Evolutionary conservation across 2,113 vertebrate genomes (phyloP).

Genomic region (Paramormyrops kingsleyae): DNA sequence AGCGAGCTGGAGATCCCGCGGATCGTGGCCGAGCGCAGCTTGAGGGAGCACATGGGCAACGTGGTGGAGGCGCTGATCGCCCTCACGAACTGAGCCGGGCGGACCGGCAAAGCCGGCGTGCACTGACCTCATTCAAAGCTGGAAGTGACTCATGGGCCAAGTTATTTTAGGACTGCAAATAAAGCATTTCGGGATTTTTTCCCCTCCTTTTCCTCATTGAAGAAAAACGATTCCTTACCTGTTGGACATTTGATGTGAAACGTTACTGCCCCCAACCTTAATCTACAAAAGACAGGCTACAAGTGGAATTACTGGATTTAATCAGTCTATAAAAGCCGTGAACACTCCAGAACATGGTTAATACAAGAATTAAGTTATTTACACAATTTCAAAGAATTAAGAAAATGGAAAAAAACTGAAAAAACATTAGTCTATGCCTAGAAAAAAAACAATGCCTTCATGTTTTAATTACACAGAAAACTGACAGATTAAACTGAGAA

Average conservation of each 20-base stretch:
- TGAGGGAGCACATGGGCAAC: constrained; percentile 94
- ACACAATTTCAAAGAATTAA: neutral
- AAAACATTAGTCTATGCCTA: neutral
- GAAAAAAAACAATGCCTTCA: neutral
- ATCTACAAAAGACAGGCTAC: neutral
- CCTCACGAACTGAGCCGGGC: constrained; percentile 75
- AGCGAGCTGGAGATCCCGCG: constrained; percentile 90
- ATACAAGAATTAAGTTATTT: neutral
- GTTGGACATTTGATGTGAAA: neutral
- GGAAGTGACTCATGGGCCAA: neutral
- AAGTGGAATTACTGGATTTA: neutral
- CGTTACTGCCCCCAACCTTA: neutral
- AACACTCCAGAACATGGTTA: neutral
- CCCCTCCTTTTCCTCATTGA: neutral
- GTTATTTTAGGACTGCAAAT: neutral
- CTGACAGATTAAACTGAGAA: neutral
- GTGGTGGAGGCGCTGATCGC: constrained; percentile 89
- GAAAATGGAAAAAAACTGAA: neutral
- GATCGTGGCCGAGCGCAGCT: constrained; percentile 78
- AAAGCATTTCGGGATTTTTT: neutral
- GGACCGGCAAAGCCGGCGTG: neutral
- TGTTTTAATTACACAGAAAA: neutral
- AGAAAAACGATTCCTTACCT: neutral
- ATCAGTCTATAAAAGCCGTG: neutral
- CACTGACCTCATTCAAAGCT: neutral